Evolutionary conservation across 1,140 invertebrate genomes (phyloP).

Genomic region (Choristoneura fumiferana): DNA sequence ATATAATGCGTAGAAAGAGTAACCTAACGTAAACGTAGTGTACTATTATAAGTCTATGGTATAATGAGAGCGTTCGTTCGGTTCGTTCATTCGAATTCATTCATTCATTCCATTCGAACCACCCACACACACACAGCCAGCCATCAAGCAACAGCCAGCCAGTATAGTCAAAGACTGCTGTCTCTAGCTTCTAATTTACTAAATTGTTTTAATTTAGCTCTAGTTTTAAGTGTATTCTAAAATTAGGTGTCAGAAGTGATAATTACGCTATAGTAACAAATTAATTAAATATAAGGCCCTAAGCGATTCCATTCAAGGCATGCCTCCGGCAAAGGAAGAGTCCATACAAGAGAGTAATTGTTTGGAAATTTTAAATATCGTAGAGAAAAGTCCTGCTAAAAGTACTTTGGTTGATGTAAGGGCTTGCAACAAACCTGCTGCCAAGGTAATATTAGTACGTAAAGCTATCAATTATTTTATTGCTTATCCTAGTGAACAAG

Average conservation of each 20-base stretch:
- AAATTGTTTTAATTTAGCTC: neutral
- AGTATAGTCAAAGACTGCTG: neutral
- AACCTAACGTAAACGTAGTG: too few species aligned
- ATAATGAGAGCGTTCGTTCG: neutral
- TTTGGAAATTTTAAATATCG: constrained; percentile 68
- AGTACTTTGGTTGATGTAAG: constrained; percentile 72
- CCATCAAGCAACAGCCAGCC: too few species aligned
- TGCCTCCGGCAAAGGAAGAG: constrained; percentile 77
- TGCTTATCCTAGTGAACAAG: constrained; percentile 11
- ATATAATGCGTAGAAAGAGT: too few species aligned
- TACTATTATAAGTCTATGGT: too few species aligned
- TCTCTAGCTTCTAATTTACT: neutral
- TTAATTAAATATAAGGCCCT: neutral
- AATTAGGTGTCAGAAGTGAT: neutral
- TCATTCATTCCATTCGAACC: constrained; percentile 28
- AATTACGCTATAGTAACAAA: constrained; percentile 1
- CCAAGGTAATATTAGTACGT: constrained; percentile 61
- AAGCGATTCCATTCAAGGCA: constrained; percentile 45
- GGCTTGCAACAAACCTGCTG: constrained; percentile 75
- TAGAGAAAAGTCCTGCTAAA: constrained; percentile 71
- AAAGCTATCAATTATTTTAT: neutral
- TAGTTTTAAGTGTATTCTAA: neutral
- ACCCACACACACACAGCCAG: too few species aligned
- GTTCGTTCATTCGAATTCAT: neutral
- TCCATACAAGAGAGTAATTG: constrained; percentile 71